Conservation (phyloP, 2,888 invertebrate species). For the Lithophane semibrunnea region DNA sequence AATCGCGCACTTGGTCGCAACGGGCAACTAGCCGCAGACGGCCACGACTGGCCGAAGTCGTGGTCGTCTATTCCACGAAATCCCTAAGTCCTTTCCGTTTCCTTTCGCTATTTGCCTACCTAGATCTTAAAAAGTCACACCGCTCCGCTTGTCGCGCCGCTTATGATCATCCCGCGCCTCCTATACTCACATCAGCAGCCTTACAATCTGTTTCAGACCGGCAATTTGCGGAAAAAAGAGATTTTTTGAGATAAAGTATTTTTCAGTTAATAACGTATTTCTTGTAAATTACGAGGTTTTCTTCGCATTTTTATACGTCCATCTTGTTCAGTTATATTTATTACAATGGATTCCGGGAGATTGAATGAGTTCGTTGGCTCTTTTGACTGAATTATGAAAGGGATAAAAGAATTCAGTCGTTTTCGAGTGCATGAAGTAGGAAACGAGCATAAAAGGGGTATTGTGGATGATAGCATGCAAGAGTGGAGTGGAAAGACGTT, state of each 20-base stretch:
- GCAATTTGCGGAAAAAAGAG: conserved; percentile 41
- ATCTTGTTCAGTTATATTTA: conserved; percentile 9
- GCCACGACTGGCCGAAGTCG: too few species aligned
- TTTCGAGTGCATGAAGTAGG: conserved; percentile 11
- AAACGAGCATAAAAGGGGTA: conserved; percentile 16
- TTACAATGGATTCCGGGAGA: conserved; percentile 15
- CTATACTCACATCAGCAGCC: neutral
- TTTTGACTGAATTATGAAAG: conserved; percentile 23
- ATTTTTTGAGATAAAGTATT: conserved; percentile 25
- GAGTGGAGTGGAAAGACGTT: conserved; percentile 7
- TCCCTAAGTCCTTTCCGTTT: too few species aligned
- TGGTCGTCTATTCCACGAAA: too few species aligned
- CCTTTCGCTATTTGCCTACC: neutral
- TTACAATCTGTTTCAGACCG: conserved; percentile 10
- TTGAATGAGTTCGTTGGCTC: conserved; percentile 3
- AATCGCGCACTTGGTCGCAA: too few species aligned
- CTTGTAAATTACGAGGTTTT: conserved; percentile 25
- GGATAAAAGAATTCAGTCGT: conserved; percentile 15
- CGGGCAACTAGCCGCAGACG: too few species aligned
- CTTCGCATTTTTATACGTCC: conserved; percentile 13
- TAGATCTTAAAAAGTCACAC: neutral
- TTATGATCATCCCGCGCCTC: neutral
- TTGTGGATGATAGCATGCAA: conserved; percentile 1
- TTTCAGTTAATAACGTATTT: conserved; percentile 43
- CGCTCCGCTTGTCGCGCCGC: neutral